phyloP scores from a whole-genome alignment of 2,797 vertebrate genomes.

The Propithecus perrieri region DNA sequence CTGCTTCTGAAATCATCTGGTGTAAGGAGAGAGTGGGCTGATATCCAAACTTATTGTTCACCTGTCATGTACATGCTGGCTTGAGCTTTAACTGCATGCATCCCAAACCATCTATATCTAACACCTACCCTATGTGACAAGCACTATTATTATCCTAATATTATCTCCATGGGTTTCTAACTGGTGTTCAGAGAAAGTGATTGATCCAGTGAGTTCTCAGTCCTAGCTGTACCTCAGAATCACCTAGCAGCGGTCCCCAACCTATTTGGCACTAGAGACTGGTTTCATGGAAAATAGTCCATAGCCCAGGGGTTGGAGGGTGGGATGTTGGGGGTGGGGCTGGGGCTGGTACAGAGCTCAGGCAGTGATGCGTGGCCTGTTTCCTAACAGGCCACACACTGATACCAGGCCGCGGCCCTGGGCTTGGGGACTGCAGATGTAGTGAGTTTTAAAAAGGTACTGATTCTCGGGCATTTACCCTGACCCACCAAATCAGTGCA shows the following conservation, averaged over 20 bases:
- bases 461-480: not conserved
- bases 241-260: not conserved
- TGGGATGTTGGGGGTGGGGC: no score
- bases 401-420: no score
- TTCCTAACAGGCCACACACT: no score
- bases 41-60: not conserved
- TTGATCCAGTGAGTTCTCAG: not conserved
- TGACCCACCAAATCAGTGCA: not conserved
- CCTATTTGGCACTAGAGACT: no score
- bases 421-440: not conserved
- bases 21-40: not conserved
- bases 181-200: not conserved
- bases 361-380: no score
- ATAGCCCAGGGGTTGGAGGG: no score
- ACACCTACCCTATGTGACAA: not conserved
- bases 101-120: not conserved
- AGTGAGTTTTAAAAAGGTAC: not conserved
- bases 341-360: no score
- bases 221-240: not conserved
- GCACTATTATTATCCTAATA: not conserved
- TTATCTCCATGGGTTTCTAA: not conserved
- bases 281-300: no score
- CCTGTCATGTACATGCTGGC: not conserved
- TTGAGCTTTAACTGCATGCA: not conserved
- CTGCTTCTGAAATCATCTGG: not conserved